These are phyloP conservation scores for Microctenopoma stevenorrisi DNA, from an alignment of 2,797 vertebrate species.

Conservation along the genomic window DNA sequence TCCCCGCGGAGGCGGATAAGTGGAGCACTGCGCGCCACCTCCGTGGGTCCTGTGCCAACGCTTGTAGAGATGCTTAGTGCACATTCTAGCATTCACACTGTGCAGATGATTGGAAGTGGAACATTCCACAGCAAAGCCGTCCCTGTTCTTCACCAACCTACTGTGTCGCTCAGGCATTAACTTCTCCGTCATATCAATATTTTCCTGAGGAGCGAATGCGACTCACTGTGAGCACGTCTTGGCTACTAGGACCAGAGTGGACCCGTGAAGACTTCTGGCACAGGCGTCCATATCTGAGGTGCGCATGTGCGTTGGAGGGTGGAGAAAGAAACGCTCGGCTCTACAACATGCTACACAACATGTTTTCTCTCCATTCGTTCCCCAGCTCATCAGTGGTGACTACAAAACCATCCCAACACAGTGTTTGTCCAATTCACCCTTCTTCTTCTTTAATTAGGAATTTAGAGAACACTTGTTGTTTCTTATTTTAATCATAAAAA, in stretches of 20 bases:
- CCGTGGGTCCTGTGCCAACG: background rate
- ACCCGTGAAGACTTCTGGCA: background rate
- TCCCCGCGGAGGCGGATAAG: constrained; percentile 46
- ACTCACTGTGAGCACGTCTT: too few relatives aligned
- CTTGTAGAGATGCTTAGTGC: background rate
- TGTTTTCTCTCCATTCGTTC: too few relatives aligned
- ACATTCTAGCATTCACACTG: background rate
- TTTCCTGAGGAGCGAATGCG: background rate
- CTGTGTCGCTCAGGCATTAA: background rate
- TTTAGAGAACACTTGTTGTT: too few relatives aligned
- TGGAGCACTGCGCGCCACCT: constrained; percentile 51
- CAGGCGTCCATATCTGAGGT: too few relatives aligned
- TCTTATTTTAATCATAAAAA: too few relatives aligned
- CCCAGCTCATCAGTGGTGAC: too few relatives aligned
- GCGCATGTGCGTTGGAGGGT: too few relatives aligned
- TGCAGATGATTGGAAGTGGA: background rate
- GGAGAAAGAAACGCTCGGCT: too few relatives aligned
- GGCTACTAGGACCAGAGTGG: background rate
- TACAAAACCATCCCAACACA: too few relatives aligned
- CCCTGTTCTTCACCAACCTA: background rate
- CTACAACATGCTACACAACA: too few relatives aligned
- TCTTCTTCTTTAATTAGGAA: too few relatives aligned
- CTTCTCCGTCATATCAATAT: background rate
- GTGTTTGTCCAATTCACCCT: too few relatives aligned
- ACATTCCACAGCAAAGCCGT: background rate